Conservation (phyloP, 2,797 vertebrate species). For the Eleutherodactylus coqui region DNA sequence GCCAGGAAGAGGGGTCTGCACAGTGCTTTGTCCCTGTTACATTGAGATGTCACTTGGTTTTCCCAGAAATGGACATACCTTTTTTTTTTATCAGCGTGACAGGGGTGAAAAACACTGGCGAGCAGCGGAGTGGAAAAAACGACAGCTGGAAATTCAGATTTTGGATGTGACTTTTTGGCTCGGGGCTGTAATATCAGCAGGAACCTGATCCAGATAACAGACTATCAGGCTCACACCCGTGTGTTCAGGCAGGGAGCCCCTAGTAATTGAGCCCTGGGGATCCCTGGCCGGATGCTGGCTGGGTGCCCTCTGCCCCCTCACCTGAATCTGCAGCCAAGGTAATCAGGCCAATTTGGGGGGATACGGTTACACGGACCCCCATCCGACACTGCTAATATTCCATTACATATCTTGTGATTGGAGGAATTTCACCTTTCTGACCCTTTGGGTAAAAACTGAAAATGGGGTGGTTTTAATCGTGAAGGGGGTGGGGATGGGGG, state of each 20-base stretch:
- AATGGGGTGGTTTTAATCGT: too few relatives aligned
- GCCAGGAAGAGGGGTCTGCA: too few relatives aligned
- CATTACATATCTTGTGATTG: neutral
- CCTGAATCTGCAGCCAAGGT: neutral
- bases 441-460: too few relatives aligned
- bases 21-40: too few relatives aligned
- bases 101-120: too few relatives aligned
- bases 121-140: neutral
- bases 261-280: neutral
- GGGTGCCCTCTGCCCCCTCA: neutral
- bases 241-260: neutral
- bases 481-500: too few relatives aligned
- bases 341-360: neutral
- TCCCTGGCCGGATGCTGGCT: neutral
- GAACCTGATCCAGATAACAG: neutral
- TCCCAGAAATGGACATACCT: too few relatives aligned
- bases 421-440: too few relatives aligned
- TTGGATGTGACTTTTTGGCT: neutral
- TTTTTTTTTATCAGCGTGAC: too few relatives aligned
- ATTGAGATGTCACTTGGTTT: neutral
- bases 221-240: neutral
- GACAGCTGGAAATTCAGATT: neutral
- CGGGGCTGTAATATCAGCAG: neutral
- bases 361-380: neutral
- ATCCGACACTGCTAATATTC: neutral